Evolutionary conservation across 2,888 invertebrate genomes (phyloP), one percentile per base, ranked within the genome.

Genomic region (Lasius platythorax): DNA sequence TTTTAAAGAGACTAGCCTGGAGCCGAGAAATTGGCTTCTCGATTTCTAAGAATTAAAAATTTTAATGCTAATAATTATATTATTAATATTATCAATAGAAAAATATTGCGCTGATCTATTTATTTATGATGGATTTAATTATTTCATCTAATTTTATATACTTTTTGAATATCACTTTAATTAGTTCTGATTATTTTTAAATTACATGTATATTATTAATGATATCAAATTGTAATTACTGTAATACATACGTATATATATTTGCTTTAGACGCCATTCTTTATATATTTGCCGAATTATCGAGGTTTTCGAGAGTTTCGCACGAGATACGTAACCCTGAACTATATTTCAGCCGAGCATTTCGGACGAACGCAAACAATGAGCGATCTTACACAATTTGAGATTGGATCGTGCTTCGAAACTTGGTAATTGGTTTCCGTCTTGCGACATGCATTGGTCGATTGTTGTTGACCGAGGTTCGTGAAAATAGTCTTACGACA

Each of bases 341-440:
- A 75, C 75, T 50, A 83, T 61, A 70, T 81, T 75, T 70, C 66
- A 56, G 12, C 23, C n/a, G 40, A 28, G 61, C 72, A 78, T 76
- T 82, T 85, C 81, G 30, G 28, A 67, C 30, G 53, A 83, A 68
- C 50, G 40, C 37, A 66, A 81, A 81, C 81, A 83, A 85, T 82
- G 67, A 73, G 46, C 50, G 64, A 43, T 63, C 68, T 87, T 83
- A 79, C 61, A 74, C 43, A 85, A 86, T 58, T 46, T 56, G 23
- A 79, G 79, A 85, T 79, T 64, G 61, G 63, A 84, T 84, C 84
- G 72, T 58, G 50, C 58, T 46, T 50, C 73, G 78, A 86, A 86
- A 85, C 76, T 64, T 50, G 76, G 56, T 86, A 85, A 85, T 86
- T 82, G 67, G 64, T 85, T 75, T 64, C 50, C 53, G 46, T 53